Evolutionary conservation across 1,140 invertebrate species (phyloP).

Genomic region (Nautilus pompilius): DNA sequence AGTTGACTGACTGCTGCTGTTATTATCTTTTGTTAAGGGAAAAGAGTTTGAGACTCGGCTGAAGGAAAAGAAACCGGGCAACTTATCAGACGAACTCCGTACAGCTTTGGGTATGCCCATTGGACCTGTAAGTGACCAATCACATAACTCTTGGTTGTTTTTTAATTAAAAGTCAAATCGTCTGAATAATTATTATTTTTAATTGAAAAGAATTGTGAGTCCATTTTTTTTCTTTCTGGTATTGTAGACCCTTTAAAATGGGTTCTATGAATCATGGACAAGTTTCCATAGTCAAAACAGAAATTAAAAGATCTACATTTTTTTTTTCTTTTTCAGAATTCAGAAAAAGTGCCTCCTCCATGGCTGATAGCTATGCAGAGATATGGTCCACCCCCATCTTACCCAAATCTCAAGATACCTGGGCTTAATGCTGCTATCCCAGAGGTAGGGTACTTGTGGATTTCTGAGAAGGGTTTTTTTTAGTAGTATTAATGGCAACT

Average conservation of each 20-base stretch:
- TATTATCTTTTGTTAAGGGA: slow-evolving; percentile 59
- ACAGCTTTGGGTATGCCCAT: slow-evolving; percentile 99
- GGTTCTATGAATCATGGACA: no score
- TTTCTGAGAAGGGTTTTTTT: no score
- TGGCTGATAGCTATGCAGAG: slow-evolving; percentile 99
- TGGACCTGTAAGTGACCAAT: slow-evolving; percentile 70
- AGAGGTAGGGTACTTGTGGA: slow-evolving; percentile 54
- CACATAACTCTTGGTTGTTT: no score
- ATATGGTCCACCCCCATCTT: slow-evolving; percentile 98
- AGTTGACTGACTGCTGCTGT: no score
- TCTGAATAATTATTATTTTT: no score
- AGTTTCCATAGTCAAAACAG: no score
- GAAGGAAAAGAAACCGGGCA: slow-evolving; percentile 98
- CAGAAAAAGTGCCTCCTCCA: slow-evolving; percentile 77
- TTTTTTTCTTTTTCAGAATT: slow-evolving; percentile 35
- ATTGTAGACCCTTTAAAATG: no score
- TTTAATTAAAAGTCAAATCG: no score
- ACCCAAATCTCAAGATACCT: slow-evolving; percentile 97
- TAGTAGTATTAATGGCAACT: no score
- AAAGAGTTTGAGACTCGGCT: slow-evolving; percentile 98
- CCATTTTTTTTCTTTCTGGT: no score
- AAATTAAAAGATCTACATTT: no score
- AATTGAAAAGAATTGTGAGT: no score
- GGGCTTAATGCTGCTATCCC: slow-evolving; percentile 64
- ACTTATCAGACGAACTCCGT: slow-evolving; percentile 90